Evolutionary conservation across 2,797 vertebrate species (phyloP).

Genomic region (Erpetoichthys calabaricus): DNA sequence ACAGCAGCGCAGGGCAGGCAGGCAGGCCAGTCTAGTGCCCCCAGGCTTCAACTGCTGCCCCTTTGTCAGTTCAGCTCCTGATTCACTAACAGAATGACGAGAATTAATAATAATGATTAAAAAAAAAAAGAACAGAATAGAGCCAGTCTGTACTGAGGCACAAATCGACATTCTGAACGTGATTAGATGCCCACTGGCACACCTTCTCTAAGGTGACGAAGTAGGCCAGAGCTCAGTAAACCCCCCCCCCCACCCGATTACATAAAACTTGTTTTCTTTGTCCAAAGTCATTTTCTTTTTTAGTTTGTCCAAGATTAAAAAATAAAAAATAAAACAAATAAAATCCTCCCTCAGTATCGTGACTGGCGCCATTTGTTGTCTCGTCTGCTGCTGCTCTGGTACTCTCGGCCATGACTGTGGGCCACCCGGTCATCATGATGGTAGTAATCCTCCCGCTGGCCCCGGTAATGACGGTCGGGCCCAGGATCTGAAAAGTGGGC

Average conservation of each 20-base stretch:
- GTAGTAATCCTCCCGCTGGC: constrained; percentile 42
- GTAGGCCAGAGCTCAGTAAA: too few species aligned
- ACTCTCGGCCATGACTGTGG: constrained; percentile 45
- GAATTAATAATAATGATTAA: too few species aligned
- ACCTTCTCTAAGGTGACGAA: too few species aligned
- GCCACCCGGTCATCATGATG: constrained; percentile 48
- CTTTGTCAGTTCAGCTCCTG: too few species aligned
- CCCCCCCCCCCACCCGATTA: background rate
- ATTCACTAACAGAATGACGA: too few species aligned
- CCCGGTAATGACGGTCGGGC: constrained; percentile 43
- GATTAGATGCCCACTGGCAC: too few species aligned
- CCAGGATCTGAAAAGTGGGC: constrained; percentile 20
- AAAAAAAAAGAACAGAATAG: too few species aligned
- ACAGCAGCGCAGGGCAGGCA: too few species aligned
- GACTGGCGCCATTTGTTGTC: constrained; percentile 57
- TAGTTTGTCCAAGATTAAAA: constrained; percentile 13
- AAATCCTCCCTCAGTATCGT: constrained; percentile 18
- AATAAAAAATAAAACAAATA: constrained; percentile 1
- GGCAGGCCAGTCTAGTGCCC: too few species aligned
- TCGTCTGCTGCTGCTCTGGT: constrained; percentile 36
- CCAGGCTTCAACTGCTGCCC: too few species aligned
- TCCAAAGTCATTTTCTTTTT: constrained; percentile 1
- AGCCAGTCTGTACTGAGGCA: too few species aligned
- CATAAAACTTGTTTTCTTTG: constrained; percentile 9
- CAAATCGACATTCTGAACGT: too few species aligned